phyloP scores from a whole-genome alignment of 2,113 vertebrate genomes.

The Zingel zingel region DNA sequence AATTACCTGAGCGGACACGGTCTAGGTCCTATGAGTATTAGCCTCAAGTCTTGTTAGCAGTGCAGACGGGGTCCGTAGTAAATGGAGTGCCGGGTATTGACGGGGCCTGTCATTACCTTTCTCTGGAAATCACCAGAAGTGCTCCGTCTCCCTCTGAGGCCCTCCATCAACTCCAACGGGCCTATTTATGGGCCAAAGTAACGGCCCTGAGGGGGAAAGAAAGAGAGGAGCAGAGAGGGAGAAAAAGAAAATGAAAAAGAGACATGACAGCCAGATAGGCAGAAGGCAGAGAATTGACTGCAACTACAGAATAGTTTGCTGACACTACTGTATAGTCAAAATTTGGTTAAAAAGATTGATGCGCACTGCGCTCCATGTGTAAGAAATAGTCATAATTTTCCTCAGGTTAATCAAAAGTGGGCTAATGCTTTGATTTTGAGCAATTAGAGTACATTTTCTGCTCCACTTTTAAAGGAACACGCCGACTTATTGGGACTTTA shows the following conservation, averaged over 20 bases:
- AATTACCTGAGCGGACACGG: conserved; percentile 71
- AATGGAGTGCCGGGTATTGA: conserved; percentile 77
- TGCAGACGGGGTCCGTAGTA: conserved; percentile 60
- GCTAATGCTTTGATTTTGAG: neutral
- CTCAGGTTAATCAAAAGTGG: neutral
- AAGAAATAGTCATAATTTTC: neutral
- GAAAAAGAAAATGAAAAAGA: conserved; percentile 7
- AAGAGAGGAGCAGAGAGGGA: neutral
- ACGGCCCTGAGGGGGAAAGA: conserved; percentile 41
- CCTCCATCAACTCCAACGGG: conserved; percentile 74
- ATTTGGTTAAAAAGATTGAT: conserved; percentile 10
- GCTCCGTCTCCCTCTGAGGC: conserved; percentile 66
- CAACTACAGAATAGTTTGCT: conserved; percentile 26
- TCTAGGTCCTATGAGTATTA: conserved; percentile 55
- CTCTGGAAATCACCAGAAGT: conserved; percentile 75
- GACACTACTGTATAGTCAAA: conserved; percentile 28
- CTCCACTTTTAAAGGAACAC: neutral
- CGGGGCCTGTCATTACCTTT: conserved; percentile 80
- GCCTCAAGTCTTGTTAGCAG: conserved; percentile 74
- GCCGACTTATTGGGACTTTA: no score
- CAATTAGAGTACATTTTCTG: neutral
- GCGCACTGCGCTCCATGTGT: neutral
- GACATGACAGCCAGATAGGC: conserved; percentile 38
- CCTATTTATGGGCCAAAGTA: conserved; percentile 70
- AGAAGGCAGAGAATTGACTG: conserved; percentile 18